Base-by-base conservation (phyloP, 2,113 vertebrate genomes). In the Catharus fuscescens region DNA sequence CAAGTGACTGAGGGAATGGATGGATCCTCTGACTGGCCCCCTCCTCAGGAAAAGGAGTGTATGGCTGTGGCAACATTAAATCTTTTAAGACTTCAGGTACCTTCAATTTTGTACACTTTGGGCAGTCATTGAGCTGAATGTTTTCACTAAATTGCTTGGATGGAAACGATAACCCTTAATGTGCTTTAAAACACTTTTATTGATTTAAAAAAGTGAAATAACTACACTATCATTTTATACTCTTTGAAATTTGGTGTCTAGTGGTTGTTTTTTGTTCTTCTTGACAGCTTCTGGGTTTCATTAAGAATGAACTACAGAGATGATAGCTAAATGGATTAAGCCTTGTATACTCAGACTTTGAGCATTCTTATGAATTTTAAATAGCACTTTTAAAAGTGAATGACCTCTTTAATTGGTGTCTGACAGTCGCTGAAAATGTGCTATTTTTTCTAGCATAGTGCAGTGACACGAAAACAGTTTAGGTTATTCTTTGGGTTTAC, bases 1-100 rank as follows among this genome's bases (percentile, higher is more conserved):
- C 99, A 99, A 98, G 98, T 99, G 86, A 99, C 98, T 36, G 99
- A 99, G 94, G 99, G 99, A 34, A 99, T 99, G 99, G 99, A 99
- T 40, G 99, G 99, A 80, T 98, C 98, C 44, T 98, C 98, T 18
- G 99, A 99, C 93, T 99, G 99, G 99, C 99, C 99, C 4, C 99
- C 99, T 3, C 98, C 99, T 4, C 99, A 99, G 93, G 99, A 99
- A 94, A 99, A 99, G 86, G 99, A 99, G 86, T 99, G 99, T 87
- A 99, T 99, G 99, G 99, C 99, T 21, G 99, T 99, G 45, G 98
- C 99, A 18, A 98, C 99, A 0, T 98, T 99, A 90, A 99, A 99
- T 81, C 98, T 99, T 67, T 98, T 99, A 7, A 97, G 99, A 54
- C 98, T 99, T 34, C 99, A 99, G 99, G 99, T 99, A 93, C 12